Evolutionary conservation across 2,888 invertebrate species (phyloP).

Genomic region (Lepetodrilus schrolli): DNA sequence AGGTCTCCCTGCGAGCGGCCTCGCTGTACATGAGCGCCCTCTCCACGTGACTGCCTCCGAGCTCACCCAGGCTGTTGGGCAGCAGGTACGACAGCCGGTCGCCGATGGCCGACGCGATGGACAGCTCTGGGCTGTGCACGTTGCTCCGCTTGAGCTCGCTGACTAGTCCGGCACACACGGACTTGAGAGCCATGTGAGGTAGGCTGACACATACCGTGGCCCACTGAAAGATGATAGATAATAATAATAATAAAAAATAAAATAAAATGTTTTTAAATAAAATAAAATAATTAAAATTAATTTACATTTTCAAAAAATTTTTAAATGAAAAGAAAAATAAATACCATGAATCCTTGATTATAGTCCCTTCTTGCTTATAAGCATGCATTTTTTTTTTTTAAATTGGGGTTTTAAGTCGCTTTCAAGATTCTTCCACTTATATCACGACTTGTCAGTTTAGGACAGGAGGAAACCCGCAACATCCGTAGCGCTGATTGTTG

Average conservation of each 20-base stretch:
- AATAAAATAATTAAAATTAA: not conserved
- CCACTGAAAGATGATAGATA: constrained; percentile 82
- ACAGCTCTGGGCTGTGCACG: constrained; percentile 86
- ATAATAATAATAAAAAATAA: too few species aligned
- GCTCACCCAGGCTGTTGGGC: constrained; percentile 59
- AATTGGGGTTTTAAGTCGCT: too few species aligned
- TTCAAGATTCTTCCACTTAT: too few species aligned
- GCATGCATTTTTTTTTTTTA: too few species aligned
- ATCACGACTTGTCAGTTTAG: too few species aligned
- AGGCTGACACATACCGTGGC: constrained; percentile 89
- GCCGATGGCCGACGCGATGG: constrained; percentile 91
- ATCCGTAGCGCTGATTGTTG: too few species aligned
- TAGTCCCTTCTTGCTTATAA: too few species aligned
- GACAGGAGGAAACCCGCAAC: too few species aligned
- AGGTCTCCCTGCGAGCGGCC: constrained; percentile 91
- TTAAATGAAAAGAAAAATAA: too few species aligned
- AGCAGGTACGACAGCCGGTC: constrained; percentile 80
- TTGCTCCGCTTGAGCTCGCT: constrained; percentile 86
- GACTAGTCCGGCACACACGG: constrained; percentile 86
- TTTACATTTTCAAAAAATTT: too few species aligned
- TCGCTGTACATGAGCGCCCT: constrained; percentile 88
- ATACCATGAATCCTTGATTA: too few species aligned
- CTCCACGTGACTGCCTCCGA: constrained; percentile 69
- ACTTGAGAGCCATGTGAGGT: constrained; percentile 85
- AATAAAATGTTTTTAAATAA: not conserved